These are phyloP conservation scores for Chydorus sphaericus DNA, from an alignment of 2,888 invertebrate species.

Conservation along the genomic window DNA sequence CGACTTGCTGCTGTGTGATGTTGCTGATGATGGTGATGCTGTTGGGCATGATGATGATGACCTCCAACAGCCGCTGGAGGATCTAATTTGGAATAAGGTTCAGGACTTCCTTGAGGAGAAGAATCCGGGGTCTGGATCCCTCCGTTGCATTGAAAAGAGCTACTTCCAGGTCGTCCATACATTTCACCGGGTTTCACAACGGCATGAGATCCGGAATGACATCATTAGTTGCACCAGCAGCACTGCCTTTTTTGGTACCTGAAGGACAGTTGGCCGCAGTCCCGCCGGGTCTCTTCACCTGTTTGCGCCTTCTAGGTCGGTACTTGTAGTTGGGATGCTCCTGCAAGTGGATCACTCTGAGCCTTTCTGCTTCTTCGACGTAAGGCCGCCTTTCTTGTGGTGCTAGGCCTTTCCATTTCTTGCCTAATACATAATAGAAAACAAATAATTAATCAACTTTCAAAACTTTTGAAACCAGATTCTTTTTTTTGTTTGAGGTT, in stretches of 20 bases:
- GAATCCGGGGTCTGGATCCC: slow-evolving; percentile 63
- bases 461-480: not conserved
- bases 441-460: not conserved
- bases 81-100: slow-evolving; percentile 30
- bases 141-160: slow-evolving; percentile 12
- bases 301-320: slow-evolving; percentile 79
- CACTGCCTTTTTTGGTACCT: slow-evolving; percentile 12
- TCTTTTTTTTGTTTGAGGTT: not conserved
- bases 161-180: slow-evolving; percentile 6
- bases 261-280: slow-evolving; percentile 21
- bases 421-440: slow-evolving; percentile 47
- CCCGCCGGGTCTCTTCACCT: slow-evolving; percentile 56
- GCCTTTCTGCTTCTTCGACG: slow-evolving; percentile 89
- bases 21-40: too few species aligned
- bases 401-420: slow-evolving; percentile 87
- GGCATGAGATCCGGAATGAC: slow-evolving; percentile 23
- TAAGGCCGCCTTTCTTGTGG: slow-evolving; percentile 92
- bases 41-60: not conserved
- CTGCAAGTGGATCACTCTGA: slow-evolving; percentile 92
- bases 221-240: not conserved
- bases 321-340: slow-evolving; percentile 97
- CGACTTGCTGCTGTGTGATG: not conserved
- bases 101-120: slow-evolving; percentile 68
- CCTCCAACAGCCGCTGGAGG: not conserved
- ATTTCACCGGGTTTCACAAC: slow-evolving; percentile 12